Base-by-base conservation (phyloP, 2,797 vertebrate genomes). In the Scomberomorus guttatus region DNA sequence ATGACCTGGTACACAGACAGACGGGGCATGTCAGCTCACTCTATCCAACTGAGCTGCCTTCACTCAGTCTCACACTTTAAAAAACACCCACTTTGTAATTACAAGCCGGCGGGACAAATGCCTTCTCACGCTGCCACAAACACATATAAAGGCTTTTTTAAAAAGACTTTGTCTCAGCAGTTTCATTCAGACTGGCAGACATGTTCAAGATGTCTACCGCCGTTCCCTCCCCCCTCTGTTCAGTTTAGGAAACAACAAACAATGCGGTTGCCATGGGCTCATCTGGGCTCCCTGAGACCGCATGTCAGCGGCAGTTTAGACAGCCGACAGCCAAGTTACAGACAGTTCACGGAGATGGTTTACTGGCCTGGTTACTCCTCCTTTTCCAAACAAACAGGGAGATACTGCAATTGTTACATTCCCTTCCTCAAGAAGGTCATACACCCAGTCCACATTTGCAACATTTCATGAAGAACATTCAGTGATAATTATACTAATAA, bases 251-350 rank as follows among this genome's bases (percentile, higher is more conserved):
- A 81, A 91, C 86, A 91, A 92, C 91, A 94, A 94, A 95, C 94
- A 94, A 90, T 92, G 83, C 8, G 57, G 93, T 94, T 93, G 91
- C 93, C 90, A 94, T 85, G 93, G 92, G 78, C 84, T 91, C 86
- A 79, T 85, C 77, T 63, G 77, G 80, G 59, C 54, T 59, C 80
- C 77, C 75, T 15, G 82, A 74, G 79, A 80, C 84, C 51, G 63
- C 71, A 74, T 64, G 84, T 80, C 80, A 81, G 80, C 72, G 68
- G 77, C 85, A 72, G 78, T 72, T 87, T 27, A 72, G 72, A 83
- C 75, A 37, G 72, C 59, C 65, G 58, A 61, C 55, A 60, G 79
- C 65, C 72, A 59, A 83, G 80, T 82, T 84, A 81, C 75, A 81
- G 77, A 88, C 84, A 76, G 79, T 55, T 87, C 73, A 72, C 55